Conservation (phyloP, 2,113 vertebrate genomes). For the Plestiodon gilberti region DNA sequence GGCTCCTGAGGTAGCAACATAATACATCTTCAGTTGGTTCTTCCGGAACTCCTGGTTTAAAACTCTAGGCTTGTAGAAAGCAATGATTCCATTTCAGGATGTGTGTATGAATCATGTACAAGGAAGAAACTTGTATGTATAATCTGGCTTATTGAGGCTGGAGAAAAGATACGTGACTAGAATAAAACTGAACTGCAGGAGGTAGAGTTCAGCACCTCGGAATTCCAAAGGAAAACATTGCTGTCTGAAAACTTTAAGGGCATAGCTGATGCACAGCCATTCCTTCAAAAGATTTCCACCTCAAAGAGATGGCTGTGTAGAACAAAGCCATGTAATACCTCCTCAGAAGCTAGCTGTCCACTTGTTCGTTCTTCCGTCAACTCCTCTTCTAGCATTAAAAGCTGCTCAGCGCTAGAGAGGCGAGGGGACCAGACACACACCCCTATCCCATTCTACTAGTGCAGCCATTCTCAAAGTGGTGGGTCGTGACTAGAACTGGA, state of each 20-base stretch:
- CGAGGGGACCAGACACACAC: background rate
- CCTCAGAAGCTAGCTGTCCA: background rate
- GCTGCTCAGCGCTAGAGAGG: background rate
- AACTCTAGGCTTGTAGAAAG: background rate
- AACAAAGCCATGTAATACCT: background rate
- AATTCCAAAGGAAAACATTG: background rate
- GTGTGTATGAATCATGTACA: background rate
- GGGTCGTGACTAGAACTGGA: no score
- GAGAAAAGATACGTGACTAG: background rate
- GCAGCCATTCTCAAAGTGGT: no score
- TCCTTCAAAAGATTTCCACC: no score
- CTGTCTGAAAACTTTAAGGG: background rate
- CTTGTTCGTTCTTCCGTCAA: background rate
- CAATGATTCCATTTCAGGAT: background rate
- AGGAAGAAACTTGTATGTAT: background rate
- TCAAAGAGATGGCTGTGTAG: background rate
- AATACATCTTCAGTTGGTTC: background rate
- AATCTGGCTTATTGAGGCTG: background rate
- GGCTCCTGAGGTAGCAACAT: background rate
- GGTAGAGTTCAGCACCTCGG: background rate
- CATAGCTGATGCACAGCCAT: background rate
- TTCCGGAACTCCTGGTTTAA: background rate
- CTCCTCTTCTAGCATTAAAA: background rate
- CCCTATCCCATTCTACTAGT: background rate
- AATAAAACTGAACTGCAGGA: background rate